Evolutionary conservation across 2,888 invertebrate genomes (phyloP), one percentile per base, ranked within the genome.

Genomic region (Saturnia pavonia): DNA sequence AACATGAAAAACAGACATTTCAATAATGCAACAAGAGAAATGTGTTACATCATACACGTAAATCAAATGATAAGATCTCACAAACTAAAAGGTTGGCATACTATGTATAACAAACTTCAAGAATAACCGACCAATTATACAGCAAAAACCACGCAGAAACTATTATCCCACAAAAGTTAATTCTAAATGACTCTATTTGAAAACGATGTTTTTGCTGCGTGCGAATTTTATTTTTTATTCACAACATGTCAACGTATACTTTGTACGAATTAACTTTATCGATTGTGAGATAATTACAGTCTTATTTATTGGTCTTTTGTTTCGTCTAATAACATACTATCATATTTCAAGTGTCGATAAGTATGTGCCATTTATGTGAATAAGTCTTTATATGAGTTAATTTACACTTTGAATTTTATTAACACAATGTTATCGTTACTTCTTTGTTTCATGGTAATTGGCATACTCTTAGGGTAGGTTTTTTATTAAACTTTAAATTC

Each of bases 101-200:
- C 75, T 75, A 76, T 82, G 77, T 79, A 79, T 81, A 78, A 78
- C 76, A 79, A 80, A 81, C 78, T 77, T 78, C 79, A 77, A 78
- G 78, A 82, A 86, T 88, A 87, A 88, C 80, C 82, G 81, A 82
- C 81, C 85, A 85, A 89, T 90, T 89, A 89, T 77, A 77, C 73
- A 74, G 82, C 80, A 88, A 89, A 69, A 85, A 76, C 73, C 70
- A 74, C 40, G 73, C 82, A 82, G 80, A 81, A 77, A 82, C 81
- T 66, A 76, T 74, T 77, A 76, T 67, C 42, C 43, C 19, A 72
- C 68, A 80, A 79, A 79, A 81, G 77, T 51, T 67, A 66, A 40
- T 25, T 27, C 19, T 66, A 67, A 87, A 90, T 83, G 82, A 78
- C 86, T 84, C 82, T 86, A 88, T 60, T 88, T 88, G 87, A 83